Evolutionary conservation across 2,113 vertebrate species (phyloP).

Genomic region (Siniperca knerii): DNA sequence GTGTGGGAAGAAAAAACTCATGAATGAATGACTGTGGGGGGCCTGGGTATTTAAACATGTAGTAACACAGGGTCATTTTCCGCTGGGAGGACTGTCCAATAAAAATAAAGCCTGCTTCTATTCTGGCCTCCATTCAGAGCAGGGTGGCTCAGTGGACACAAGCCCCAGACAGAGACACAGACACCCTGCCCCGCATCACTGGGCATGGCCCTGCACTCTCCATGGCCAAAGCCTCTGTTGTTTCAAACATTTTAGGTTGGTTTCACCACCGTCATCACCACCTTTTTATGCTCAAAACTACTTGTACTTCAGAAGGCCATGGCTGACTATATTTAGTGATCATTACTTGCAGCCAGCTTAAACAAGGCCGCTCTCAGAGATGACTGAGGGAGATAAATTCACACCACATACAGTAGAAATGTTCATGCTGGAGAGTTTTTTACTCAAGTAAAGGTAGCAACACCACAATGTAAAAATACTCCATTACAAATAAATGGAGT

Average conservation of each 20-base stretch:
- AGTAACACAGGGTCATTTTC: conserved; percentile 46
- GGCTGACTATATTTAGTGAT: not conserved
- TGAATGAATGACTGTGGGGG: conserved; percentile 55
- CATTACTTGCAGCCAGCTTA: not conserved
- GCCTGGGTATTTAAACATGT: conserved; percentile 55
- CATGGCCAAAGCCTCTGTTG: conserved; percentile 53
- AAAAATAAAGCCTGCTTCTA: conserved; percentile 69
- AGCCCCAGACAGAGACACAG: conserved; percentile 66
- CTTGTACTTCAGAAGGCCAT: not conserved
- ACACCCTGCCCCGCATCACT: conserved; percentile 52
- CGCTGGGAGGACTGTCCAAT: conserved; percentile 47
- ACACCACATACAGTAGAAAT: not conserved
- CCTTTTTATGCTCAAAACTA: conserved; percentile 6
- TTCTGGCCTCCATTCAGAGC: conserved; percentile 58
- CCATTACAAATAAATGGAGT: not conserved
- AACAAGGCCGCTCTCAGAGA: not conserved
- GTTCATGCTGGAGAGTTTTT: not conserved
- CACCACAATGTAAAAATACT: not conserved
- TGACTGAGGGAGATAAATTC: not conserved
- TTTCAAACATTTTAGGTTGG: conserved; percentile 59
- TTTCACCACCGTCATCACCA: conserved; percentile 32
- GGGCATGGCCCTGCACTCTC: conserved; percentile 22
- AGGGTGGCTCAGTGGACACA: conserved; percentile 64
- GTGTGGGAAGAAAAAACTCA: conserved; percentile 55
- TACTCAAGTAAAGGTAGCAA: not conserved